phyloP scores from a whole-genome alignment of 2,888 invertebrate genomes.

The Strigamia transsilvanica region DNA sequence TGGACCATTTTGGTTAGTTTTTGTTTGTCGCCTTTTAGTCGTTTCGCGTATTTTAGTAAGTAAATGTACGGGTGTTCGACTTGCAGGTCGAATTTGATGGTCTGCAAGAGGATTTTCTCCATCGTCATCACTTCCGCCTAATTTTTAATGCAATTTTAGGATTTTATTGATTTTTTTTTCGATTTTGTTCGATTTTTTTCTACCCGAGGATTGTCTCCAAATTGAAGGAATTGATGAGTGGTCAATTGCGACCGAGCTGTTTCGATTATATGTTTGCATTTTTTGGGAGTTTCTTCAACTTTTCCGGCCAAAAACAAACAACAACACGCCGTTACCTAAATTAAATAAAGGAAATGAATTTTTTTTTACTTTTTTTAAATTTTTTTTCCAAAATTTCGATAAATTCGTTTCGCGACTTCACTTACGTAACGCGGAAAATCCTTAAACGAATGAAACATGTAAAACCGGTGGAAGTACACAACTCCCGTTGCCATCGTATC shows the following conservation, averaged over 20 bases:
- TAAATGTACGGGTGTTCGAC: constrained; percentile 97
- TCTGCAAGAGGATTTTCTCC: constrained; percentile 94
- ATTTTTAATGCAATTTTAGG: background rate
- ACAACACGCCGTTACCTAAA: constrained; percentile 88
- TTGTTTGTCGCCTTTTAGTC: constrained; percentile 87
- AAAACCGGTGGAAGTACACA: constrained; percentile 98
- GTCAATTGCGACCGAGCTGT: constrained; percentile 82
- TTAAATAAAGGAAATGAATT: constrained; percentile 49
- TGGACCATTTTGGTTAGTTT: constrained; percentile 96
- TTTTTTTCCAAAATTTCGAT: background rate
- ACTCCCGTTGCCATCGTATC: constrained; percentile 98
- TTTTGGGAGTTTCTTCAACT: constrained; percentile 99
- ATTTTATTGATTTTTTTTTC: background rate
- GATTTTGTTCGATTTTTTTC: background rate
- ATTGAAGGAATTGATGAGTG: constrained; percentile 84
- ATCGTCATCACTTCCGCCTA: constrained; percentile 69
- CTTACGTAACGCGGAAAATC: constrained; percentile 92
- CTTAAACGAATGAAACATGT: constrained; percentile 98
- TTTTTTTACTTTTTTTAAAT: too few relatives aligned
- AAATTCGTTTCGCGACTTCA: constrained; percentile 58
- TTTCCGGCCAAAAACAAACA: constrained; percentile 97
- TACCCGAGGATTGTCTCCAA: constrained; percentile 94
- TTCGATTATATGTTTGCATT: constrained; percentile 96
- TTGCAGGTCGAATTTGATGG: constrained; percentile 98
- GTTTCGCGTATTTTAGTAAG: constrained; percentile 91